These are phyloP conservation scores for Xestia sexstrigata DNA, from an alignment of 2,888 invertebrate species.

Conservation along the genomic window DNA sequence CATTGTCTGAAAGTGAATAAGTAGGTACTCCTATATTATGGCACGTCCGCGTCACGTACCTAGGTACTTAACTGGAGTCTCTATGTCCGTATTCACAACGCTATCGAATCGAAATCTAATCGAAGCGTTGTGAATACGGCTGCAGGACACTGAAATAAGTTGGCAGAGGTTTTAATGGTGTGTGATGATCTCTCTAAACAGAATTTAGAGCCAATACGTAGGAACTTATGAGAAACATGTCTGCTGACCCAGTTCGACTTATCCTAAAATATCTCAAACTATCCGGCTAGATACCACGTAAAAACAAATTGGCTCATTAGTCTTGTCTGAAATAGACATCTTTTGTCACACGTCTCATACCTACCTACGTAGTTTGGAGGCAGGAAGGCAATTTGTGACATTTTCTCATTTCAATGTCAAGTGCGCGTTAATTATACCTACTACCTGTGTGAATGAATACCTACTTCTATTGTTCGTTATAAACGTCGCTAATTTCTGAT, in stretches of 20 bases:
- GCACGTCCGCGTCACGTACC: no score
- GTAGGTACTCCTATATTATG: no score
- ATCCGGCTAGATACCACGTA: neutral
- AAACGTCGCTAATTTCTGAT: slow-evolving; percentile 74
- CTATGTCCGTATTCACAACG: no score
- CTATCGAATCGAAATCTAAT: no score
- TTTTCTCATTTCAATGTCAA: slow-evolving; percentile 69
- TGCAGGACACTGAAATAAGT: neutral
- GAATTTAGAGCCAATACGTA: neutral
- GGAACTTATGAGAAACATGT: neutral
- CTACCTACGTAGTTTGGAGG: neutral
- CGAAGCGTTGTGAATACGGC: no score
- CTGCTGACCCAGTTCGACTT: neutral
- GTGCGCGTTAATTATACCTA: slow-evolving; percentile 39
- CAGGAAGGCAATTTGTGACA: slow-evolving; percentile 44
- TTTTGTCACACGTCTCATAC: slow-evolving; percentile 16
- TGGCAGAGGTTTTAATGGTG: neutral
- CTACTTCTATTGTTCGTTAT: slow-evolving; percentile 79
- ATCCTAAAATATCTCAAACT: slow-evolving; percentile 11
- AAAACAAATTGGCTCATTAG: slow-evolving; percentile 14
- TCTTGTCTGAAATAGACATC: slow-evolving; percentile 20
- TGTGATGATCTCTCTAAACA: neutral
- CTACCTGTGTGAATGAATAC: slow-evolving; percentile 58
- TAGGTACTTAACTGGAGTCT: no score
- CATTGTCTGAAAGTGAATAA: no score